A percentile compares a stretch with the other conserved stretches of the same genome.
These are phyloP conservation scores for Palythoa heliodiscus DNA, from an alignment of 92 coral and sea anemone species.

Conservation along the genomic window DNA sequence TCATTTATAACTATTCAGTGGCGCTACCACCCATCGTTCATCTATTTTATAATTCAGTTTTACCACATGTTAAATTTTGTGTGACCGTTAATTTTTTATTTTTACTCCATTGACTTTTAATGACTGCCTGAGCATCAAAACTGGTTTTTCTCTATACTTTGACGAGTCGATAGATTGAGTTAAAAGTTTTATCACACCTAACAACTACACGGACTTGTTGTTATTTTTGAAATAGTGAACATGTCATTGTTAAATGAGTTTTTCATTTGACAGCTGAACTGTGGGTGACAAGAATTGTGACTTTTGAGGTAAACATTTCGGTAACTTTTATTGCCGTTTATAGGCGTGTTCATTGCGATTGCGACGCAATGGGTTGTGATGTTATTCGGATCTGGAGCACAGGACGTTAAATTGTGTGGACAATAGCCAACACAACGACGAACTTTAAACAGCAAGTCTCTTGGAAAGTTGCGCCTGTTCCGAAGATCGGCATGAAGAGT, in stretches of 20 bases:
- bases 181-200: too few species aligned
- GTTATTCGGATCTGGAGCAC: neutral
- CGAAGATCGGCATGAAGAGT: neutral
- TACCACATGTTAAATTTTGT: too few species aligned
- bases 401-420: neutral
- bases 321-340: neutral
- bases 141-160: too few species aligned
- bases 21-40: too few species aligned
- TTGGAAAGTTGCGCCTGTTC: neutral
- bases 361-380: neutral
- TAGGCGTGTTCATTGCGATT: neutral
- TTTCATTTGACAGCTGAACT: neutral
- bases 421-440: neutral
- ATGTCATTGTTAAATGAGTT: neutral
- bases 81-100: too few species aligned
- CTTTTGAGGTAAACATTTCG: neutral
- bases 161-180: too few species aligned
- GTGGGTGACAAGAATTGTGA: conserved; percentile 4
- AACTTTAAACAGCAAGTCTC: neutral
- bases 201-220: neutral
- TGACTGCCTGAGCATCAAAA: too few species aligned
- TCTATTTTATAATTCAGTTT: too few species aligned
- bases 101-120: too few species aligned
- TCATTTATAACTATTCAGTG: too few species aligned
- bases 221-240: neutral